Evolutionary conservation across 2,797 vertebrate genomes (phyloP), one percentile per base, ranked within the genome.

Genomic region (Tapera naevia): DNA sequence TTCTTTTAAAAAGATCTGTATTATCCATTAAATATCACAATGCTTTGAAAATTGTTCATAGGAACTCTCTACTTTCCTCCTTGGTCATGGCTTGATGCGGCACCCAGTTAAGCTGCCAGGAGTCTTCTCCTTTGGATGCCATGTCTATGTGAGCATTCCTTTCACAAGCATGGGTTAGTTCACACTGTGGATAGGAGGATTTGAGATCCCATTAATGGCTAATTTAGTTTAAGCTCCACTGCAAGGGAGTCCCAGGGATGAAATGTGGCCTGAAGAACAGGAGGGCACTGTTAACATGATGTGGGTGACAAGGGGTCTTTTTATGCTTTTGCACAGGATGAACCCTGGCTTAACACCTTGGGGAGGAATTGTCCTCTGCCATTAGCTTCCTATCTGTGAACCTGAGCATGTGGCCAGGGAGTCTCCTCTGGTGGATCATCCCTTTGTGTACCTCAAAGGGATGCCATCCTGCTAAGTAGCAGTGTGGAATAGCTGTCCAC

Each of bases 141-240:
- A 41, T 1, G 17, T 37, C 13, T 75, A 7, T 16, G 3, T 0
- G 1, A 13, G 48, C 21, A 33, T 61, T 71, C 33, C 48, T 71
- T 71, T n/a, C 67, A 58, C 23, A 54, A 66, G 19, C 22, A 4
- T 1, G 24, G 19, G 17, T 58, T 65, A n/a, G 30, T 81, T 67
- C 51, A 41, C 0, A 2, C 30, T 0, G 0, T 32, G 45, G 18
- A 5, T 30, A 43, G 25, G n/a, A 51, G n/a, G 12, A 58, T 80
- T 45, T 53, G 32, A 10, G n/a, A 66, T 60, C 30, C 61, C 17
- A 13, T 64, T 76, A 70, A 79, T 65, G 62, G 60, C 10, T 27
- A 81, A 61, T 45, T 76, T 27, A 65, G 56, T 80, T 57, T 71
- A 85, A 60, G 10, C 35, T 80, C 39, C 24, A n/a, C 30, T 90